Conservation (phyloP, 2,888 invertebrate species). For the Cremastinae sp. region DNA sequence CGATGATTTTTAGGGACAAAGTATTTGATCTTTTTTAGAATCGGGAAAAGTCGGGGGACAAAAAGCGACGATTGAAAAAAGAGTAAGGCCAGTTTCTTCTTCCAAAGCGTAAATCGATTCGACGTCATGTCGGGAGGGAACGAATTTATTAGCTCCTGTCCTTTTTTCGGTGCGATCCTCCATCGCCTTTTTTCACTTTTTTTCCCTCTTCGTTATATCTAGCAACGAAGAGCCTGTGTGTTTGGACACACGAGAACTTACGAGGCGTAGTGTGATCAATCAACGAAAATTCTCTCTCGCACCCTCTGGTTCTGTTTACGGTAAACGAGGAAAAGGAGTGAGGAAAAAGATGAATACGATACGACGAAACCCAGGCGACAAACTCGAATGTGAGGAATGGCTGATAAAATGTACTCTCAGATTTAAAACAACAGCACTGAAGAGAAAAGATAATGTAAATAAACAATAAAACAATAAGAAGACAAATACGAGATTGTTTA, state of each 20-base stretch:
- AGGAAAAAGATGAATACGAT: constrained; percentile 13
- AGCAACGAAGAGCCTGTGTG: constrained; percentile 52
- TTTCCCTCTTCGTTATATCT: constrained; percentile 47
- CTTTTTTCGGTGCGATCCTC: no score
- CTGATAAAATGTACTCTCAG: constrained; percentile 29
- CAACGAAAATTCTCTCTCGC: no score
- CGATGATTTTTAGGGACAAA: no score
- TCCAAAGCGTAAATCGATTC: constrained; percentile 58
- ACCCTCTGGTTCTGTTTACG: constrained; percentile 61
- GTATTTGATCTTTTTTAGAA: constrained; percentile 27
- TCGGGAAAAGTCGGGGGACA: background rate
- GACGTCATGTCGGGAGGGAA: constrained; percentile 57
- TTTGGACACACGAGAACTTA: constrained; percentile 64
- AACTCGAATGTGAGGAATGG: constrained; percentile 43
- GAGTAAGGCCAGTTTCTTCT: constrained; percentile 28
- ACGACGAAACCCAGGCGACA: constrained; percentile 25
- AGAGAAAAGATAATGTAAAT: constrained; percentile 22
- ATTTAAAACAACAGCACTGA: constrained; percentile 13
- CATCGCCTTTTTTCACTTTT: constrained; percentile 6
- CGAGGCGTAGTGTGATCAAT: constrained; percentile 63
- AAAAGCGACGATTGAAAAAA: constrained; percentile 31
- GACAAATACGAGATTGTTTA: no score
- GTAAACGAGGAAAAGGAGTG: constrained; percentile 40
- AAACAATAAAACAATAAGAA: constrained; percentile 5
- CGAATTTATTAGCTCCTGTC: constrained; percentile 60